A percentile compares a stretch with the other conserved stretches of the same genome.
These are phyloP conservation scores for Halictus quadricinctus DNA, from an alignment of 2,888 invertebrate species.

Conservation along the genomic window DNA sequence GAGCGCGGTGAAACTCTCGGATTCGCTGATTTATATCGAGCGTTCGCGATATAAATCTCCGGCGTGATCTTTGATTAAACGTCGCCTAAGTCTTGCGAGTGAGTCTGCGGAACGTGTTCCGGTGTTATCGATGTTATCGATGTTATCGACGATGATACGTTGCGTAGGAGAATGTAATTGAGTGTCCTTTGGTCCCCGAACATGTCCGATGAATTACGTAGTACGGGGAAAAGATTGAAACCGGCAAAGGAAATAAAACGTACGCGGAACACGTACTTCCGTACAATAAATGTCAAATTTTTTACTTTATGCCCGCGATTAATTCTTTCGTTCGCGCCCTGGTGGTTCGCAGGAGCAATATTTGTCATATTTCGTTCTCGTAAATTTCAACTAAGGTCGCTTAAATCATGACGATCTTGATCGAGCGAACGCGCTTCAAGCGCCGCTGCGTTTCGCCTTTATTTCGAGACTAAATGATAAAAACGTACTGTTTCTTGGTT, in stretches of 20 bases:
- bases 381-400: slow-evolving; percentile 31
- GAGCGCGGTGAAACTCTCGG: slow-evolving; percentile 13
- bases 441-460: not conserved
- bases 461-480: not conserved
- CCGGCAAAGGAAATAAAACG: slow-evolving; percentile 34
- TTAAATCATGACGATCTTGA: slow-evolving; percentile 45
- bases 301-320: slow-evolving; percentile 51
- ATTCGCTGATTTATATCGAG: slow-evolving; percentile 12
- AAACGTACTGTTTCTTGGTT: not conserved
- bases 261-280: slow-evolving; percentile 20
- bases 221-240: slow-evolving; percentile 26
- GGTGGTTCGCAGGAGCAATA: slow-evolving; percentile 16
- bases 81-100: not conserved
- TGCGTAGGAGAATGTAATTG: slow-evolving; percentile 37
- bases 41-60: slow-evolving; percentile 11
- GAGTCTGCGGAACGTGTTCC: not conserved
- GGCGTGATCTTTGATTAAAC: not conserved
- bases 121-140: slow-evolving; percentile 34
- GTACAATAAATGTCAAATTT: slow-evolving; percentile 54
- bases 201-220: slow-evolving; percentile 53
- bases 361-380: slow-evolving; percentile 38
- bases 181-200: slow-evolving; percentile 42
- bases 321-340: slow-evolving; percentile 20
- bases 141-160: slow-evolving; percentile 11
- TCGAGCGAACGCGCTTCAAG: not conserved